A percentile compares a stretch with the other conserved stretches of the same genome.
phyloP scores from a whole-genome alignment of 2,888 invertebrate species.

The Diadromus collaris region DNA sequence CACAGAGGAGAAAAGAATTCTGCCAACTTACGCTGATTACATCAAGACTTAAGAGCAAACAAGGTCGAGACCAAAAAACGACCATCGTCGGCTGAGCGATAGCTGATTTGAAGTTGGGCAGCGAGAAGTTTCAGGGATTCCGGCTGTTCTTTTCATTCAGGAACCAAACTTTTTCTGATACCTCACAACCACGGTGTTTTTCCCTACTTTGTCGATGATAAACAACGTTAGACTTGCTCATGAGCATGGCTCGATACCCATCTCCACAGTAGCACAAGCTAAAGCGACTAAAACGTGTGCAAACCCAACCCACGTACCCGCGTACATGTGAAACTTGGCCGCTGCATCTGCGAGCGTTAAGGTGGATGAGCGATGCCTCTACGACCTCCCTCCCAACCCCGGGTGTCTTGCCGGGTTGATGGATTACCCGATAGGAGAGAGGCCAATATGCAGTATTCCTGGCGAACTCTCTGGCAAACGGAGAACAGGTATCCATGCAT shows the following conservation, averaged over 20 bases:
- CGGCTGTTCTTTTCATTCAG: not conserved
- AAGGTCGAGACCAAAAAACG: not conserved
- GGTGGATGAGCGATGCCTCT: conserved; percentile 74
- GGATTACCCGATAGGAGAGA: conserved; percentile 73
- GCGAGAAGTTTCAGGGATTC: not conserved
- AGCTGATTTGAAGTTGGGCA: not conserved
- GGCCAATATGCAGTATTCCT: conserved; percentile 75
- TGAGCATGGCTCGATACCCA: not conserved
- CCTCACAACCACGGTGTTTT: not conserved
- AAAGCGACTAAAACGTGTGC: conserved; percentile 30
- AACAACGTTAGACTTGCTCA: conserved; percentile 8
- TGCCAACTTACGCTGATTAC: too few relatives aligned
- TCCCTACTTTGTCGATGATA: not conserved
- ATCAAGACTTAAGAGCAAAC: not conserved
- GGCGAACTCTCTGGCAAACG: conserved; percentile 63
- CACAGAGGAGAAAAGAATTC: too few relatives aligned
- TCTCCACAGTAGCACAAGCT: not conserved
- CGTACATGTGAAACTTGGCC: conserved; percentile 69
- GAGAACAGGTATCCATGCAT: conserved; percentile 75
- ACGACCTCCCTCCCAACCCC: conserved; percentile 28
- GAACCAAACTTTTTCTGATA: not conserved
- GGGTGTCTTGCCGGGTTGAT: conserved; percentile 73
- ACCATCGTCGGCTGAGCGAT: not conserved
- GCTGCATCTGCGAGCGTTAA: conserved; percentile 71
- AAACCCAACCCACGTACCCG: conserved; percentile 58